Base-by-base conservation (phyloP, 2,797 vertebrate species). In the Myioborus melanocephalus region DNA sequence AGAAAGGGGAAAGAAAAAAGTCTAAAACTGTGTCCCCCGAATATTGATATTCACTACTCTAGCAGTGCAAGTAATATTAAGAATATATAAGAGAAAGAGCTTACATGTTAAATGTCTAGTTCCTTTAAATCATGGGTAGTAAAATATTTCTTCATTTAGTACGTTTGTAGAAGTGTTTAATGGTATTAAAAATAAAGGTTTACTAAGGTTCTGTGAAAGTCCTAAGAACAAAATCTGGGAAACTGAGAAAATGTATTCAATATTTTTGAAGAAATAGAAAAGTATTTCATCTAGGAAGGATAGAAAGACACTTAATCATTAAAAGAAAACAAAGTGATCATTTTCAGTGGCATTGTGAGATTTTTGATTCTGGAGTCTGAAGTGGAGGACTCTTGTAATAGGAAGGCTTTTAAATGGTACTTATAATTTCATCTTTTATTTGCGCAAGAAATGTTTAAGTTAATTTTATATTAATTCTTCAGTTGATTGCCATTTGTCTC, bases 401-500 rank as follows among this genome's bases (percentile, higher is more conserved):
- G 28, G 78, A 84, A 79, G 43, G 96, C 41, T 93, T 96, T 63
- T 2, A 76, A 96, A 68, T 66, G 11, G 30, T 53, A 26, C 50
- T 89, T 91, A 43, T 3, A 85, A 92, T 63, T 91, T 68, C 65
- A 34, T 82, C 28, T 94, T 91, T 72, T 95, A 87, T 96, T 91
- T 90, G 83, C 69, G 83, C 68, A 77, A 93, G 85, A 96, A 95
- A 91, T 28, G 35, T 87, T 89, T 70, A 92, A 95, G 81, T 96
- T 97, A 94, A 95, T 97, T 97, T 97, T 88, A 24, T 89, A 63
- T 95, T 95, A 97, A 61, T 72, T 96, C 83, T 96, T 98, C 87
- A 95, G 90, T 83, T 97, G 94, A 97, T 97, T 97, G 93, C 68
- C 47, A 41, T 97, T 98, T 97, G 90, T 96, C 83, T 97, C 68